Conservation (phyloP, 2,888 invertebrate genomes). For the Helobdella robusta region DNA sequence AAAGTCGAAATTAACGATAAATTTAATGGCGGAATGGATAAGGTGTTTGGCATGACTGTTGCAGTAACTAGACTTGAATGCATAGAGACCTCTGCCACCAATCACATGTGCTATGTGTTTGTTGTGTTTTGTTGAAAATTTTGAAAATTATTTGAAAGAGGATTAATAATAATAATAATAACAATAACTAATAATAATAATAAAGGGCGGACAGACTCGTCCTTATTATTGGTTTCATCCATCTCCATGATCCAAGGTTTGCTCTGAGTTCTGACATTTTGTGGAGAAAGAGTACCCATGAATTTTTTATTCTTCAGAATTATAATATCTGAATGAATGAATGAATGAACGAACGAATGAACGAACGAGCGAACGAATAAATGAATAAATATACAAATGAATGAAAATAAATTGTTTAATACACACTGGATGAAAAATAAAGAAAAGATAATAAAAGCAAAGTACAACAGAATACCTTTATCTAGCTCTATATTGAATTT, state of each 20-base stretch:
- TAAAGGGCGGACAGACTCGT: not conserved
- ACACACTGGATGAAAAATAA: not conserved
- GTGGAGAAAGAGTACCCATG: conserved; percentile 45
- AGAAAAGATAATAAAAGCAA: conserved; percentile 1
- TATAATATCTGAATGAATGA: conserved; percentile 49
- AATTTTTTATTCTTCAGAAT: conserved; percentile 48
- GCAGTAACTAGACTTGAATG: too few relatives aligned
- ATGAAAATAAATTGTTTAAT: not conserved
- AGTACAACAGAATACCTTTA: conserved; percentile 51
- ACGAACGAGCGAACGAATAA: too few relatives aligned
- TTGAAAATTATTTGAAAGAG: too few relatives aligned
- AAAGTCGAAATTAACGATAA: too few relatives aligned
- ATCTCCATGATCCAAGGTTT: conserved; percentile 47
- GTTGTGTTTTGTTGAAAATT: too few relatives aligned
- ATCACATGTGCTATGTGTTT: too few relatives aligned
- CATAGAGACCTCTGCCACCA: too few relatives aligned
- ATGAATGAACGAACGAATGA: too few relatives aligned
- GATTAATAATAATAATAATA: not conserved
- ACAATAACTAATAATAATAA: not conserved
- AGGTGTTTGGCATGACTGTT: too few relatives aligned
- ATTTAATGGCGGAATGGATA: too few relatives aligned
- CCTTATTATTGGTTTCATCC: conserved; percentile 33
- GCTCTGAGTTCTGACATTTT: conserved; percentile 44
- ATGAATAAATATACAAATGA: too few relatives aligned
- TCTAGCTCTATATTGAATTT: conserved; percentile 67